A percentile compares a stretch with the other conserved stretches of the same genome.
phyloP scores from a whole-genome alignment of 2,797 vertebrate genomes.

The Muscicapa striata region DNA sequence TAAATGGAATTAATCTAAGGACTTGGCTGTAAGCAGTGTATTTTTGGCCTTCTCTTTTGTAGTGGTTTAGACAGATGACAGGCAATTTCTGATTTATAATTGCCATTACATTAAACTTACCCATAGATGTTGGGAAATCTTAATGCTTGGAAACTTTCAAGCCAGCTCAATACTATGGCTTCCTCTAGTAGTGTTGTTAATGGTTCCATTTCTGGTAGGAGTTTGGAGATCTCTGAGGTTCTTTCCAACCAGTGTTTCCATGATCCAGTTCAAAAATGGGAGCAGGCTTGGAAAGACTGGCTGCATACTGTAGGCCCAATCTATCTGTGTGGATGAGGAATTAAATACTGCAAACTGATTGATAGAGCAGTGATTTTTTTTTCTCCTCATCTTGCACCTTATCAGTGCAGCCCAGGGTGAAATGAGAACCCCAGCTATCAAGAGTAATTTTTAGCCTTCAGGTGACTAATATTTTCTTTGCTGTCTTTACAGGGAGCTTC shows the following conservation, averaged over 20 bases:
- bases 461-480: not conserved
- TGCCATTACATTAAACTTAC: not conserved
- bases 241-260: not conserved
- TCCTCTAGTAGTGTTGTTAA: not conserved
- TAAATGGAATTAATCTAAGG: not conserved
- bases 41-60: not conserved
- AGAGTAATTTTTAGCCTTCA: not conserved
- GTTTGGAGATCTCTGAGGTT: not conserved
- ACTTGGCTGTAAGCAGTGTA: not conserved
- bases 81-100: not conserved
- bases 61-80: not conserved
- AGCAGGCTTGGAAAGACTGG: not conserved
- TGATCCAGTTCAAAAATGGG: not conserved
- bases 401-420: not conserved
- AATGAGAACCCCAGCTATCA: not conserved
- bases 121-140: not conserved
- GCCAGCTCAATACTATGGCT: not conserved
- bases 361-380: not conserved
- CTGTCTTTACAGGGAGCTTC: slow-evolving; percentile 78
- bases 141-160: not conserved
- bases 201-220: not conserved
- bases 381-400: not conserved
- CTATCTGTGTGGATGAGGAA: not conserved
- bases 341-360: not conserved
- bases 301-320: not conserved